A percentile compares a stretch with the other conserved stretches of the same genome.
These are phyloP conservation scores for Embidobia sp. DNA, from an alignment of 2,888 invertebrate species.

Conservation along the genomic window DNA sequence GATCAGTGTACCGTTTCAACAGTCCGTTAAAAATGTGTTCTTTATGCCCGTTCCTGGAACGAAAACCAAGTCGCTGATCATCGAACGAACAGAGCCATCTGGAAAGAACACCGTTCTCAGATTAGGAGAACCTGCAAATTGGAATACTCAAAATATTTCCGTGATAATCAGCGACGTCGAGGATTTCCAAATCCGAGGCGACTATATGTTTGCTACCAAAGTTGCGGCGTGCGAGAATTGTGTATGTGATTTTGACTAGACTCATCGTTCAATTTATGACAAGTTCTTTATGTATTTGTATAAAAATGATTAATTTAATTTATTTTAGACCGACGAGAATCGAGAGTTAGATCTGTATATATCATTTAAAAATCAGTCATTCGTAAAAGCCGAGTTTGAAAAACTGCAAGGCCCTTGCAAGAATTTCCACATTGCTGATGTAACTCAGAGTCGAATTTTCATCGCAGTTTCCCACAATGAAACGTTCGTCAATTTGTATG, in stretches of 20 bases:
- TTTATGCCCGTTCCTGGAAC: slow-evolving; percentile 84
- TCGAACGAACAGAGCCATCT: slow-evolving; percentile 87
- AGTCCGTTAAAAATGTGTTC: slow-evolving; percentile 89
- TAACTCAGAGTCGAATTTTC: slow-evolving; percentile 90
- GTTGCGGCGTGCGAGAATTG: slow-evolving; percentile 74
- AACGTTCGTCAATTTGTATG: slow-evolving; percentile 89
- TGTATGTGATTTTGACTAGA: slow-evolving; percentile 27
- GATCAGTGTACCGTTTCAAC: slow-evolving; percentile 82
- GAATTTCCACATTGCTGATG: slow-evolving; percentile 92
- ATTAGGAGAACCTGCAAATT: slow-evolving; percentile 63
- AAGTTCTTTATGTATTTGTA: too few species aligned
- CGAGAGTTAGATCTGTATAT: slow-evolving; percentile 86
- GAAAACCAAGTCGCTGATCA: slow-evolving; percentile 83
- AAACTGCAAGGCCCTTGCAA: slow-evolving; percentile 85
- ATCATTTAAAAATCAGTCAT: slow-evolving; percentile 88
- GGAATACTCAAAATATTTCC: slow-evolving; percentile 73
- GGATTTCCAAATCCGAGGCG: slow-evolving; percentile 91
- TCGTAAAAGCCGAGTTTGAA: slow-evolving; percentile 87
- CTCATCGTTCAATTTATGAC: background rate
- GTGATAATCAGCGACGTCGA: slow-evolving; percentile 87
- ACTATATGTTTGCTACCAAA: slow-evolving; percentile 92
- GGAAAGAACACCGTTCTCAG: slow-evolving; percentile 83
- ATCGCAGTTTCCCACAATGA: slow-evolving; percentile 91
- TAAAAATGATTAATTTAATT: too few species aligned
- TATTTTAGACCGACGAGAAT: slow-evolving; percentile 41